Conservation (phyloP, 2,113 vertebrate genomes). For the Python bivittatus region DNA sequence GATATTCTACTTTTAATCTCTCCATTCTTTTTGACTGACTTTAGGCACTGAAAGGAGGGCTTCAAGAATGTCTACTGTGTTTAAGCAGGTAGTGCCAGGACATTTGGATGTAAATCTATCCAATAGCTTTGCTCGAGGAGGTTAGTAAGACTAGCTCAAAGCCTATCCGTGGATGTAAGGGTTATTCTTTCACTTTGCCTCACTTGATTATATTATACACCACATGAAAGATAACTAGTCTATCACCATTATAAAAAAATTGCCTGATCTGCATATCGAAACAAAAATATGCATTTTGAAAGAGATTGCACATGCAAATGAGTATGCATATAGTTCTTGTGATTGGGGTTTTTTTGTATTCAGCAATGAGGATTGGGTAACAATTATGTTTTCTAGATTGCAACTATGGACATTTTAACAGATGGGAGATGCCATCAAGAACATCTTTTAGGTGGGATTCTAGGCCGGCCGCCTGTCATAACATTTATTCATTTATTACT, state of each 20-base stretch:
- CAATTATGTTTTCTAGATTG: not conserved
- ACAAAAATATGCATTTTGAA: not conserved
- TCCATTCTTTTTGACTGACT: conserved; percentile 75
- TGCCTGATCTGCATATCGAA: too few relatives aligned
- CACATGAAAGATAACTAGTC: not conserved
- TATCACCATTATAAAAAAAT: not conserved
- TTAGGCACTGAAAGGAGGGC: conserved; percentile 90
- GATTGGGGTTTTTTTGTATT: not conserved
- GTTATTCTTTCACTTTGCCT: not conserved
- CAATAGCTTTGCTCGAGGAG: conserved; percentile 95
- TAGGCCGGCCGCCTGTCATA: not conserved
- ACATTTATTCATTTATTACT: not conserved
- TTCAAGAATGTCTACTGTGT: conserved; percentile 86
- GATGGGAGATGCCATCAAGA: not conserved
- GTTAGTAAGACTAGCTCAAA: conserved; percentile 87
- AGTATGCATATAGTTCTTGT: not conserved
- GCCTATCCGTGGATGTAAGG: conserved; percentile 54
- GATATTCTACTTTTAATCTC: conserved; percentile 68
- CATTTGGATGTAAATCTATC: conserved; percentile 94
- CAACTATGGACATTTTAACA: not conserved
- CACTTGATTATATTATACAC: not conserved
- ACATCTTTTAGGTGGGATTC: not conserved
- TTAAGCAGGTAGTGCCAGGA: conserved; percentile 93
- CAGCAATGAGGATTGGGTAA: not conserved
- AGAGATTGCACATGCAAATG: not conserved